Percentiles rank a stretch among this genome's conserved stretches.
These are phyloP conservation scores for Drosophila putrida DNA, from an alignment of 2,888 invertebrate genomes.

Conservation along the genomic window DNA sequence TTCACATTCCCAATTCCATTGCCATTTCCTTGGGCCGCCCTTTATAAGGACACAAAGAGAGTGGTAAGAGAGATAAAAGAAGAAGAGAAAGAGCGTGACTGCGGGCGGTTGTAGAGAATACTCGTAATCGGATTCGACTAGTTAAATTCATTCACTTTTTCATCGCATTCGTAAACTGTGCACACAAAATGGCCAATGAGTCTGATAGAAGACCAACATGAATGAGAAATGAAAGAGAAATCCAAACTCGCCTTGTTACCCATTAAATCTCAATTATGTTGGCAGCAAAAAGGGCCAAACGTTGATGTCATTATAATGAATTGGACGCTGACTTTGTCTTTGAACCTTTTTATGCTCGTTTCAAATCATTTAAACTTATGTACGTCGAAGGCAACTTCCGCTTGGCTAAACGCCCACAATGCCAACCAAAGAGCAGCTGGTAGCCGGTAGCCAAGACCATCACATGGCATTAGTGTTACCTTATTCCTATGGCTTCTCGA, in stretches of 20 bases:
- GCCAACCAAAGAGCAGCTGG: conserved; percentile 23
- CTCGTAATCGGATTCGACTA: conserved; percentile 61
- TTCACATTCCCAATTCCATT: conserved; percentile 41
- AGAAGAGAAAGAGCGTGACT: conserved; percentile 23
- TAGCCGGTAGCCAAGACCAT: conserved; percentile 25
- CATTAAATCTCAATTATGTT: conserved; percentile 76
- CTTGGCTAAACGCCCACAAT: conserved; percentile 53
- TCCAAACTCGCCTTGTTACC: conserved; percentile 41
- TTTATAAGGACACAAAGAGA: conserved; percentile 36
- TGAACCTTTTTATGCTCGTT: conserved; percentile 70
- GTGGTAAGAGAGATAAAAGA: too few species aligned
- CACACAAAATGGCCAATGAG: conserved; percentile 50
- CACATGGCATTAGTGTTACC: conserved; percentile 21
- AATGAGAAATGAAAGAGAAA: conserved; percentile 7
- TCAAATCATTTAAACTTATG: conserved; percentile 76
- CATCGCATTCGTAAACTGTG: conserved; percentile 18
- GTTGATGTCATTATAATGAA: conserved; percentile 78
- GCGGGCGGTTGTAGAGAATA: conserved; percentile 53
- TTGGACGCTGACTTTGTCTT: conserved; percentile 62
- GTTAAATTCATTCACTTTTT: conserved; percentile 52
- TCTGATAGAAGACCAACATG: conserved; percentile 46
- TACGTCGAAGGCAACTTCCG: conserved; percentile 60
- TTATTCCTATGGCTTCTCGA: conserved; percentile 7
- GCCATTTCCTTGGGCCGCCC: conserved; percentile 45
- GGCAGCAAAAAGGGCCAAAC: conserved; percentile 48